Evolutionary conservation across 2,888 invertebrate species (phyloP).

Genomic region (Himalopsyche tibetana): DNA sequence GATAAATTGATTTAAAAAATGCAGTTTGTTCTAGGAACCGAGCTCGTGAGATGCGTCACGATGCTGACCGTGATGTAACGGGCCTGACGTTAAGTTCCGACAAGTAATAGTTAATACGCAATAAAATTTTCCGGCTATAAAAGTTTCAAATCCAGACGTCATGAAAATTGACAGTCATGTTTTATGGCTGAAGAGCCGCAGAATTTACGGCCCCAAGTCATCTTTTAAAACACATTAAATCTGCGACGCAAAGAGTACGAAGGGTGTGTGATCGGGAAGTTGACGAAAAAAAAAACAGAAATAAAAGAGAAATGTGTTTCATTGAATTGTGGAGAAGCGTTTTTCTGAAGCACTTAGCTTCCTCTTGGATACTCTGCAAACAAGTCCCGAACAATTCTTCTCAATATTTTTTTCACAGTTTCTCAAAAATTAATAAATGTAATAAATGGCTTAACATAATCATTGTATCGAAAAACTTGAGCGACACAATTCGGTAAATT

Average conservation of each 20-base stretch:
- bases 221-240: not conserved
- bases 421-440: no score
- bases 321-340: slow-evolving; percentile 13
- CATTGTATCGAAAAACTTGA: no score
- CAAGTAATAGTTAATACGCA: no score
- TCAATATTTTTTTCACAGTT: no score
- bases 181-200: not conserved
- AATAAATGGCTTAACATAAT: no score
- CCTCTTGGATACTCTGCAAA: not conserved
- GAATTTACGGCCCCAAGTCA: not conserved
- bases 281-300: slow-evolving; percentile 10
- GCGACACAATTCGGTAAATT: no score
- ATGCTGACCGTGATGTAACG: no score
- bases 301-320: slow-evolving; percentile 22
- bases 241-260: not conserved
- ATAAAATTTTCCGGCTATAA: not conserved
- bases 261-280: slow-evolving; percentile 12
- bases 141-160: slow-evolving; percentile 5
- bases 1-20: no score
- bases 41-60: no score
- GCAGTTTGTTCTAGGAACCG: no score
- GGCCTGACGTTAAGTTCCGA: no score
- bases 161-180: not conserved
- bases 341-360: not conserved
- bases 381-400: not conserved